These are phyloP conservation scores for Vidua macroura DNA, from an alignment of 2,113 vertebrate species.

Conservation along the genomic window DNA sequence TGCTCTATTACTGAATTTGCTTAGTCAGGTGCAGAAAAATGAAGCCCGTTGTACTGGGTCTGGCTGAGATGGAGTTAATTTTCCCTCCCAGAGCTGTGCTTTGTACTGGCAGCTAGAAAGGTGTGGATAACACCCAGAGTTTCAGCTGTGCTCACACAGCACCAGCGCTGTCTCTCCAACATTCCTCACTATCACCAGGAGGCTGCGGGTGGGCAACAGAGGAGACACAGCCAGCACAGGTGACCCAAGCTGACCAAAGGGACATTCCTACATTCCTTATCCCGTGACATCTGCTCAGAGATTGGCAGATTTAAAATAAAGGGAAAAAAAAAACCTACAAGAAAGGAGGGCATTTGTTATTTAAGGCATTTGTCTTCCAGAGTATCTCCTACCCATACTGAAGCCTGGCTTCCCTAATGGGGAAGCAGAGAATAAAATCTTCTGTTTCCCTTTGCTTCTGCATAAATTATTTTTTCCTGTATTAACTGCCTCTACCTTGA, in stretches of 20 bases:
- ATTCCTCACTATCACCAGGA: background rate
- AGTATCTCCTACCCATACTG: background rate
- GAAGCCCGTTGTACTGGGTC: background rate
- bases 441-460: background rate
- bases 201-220: background rate
- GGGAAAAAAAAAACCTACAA: background rate
- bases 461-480: background rate
- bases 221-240: background rate
- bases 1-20: background rate
- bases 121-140: background rate
- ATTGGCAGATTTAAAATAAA: fast-evolving
- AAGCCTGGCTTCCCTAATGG: background rate
- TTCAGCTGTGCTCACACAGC: background rate
- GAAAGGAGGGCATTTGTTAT: background rate
- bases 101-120: background rate
- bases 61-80: background rate
- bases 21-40: background rate
- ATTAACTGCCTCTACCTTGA: background rate
- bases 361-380: background rate
- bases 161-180: background rate
- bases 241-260: background rate
- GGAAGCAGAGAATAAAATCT: background rate
- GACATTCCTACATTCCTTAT: background rate
- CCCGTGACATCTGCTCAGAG: background rate
- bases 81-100: background rate